Evolutionary conservation across 2,797 vertebrate species (phyloP), one percentile per base, ranked within the genome.

Genomic region (Acanthurus leucopareius): DNA sequence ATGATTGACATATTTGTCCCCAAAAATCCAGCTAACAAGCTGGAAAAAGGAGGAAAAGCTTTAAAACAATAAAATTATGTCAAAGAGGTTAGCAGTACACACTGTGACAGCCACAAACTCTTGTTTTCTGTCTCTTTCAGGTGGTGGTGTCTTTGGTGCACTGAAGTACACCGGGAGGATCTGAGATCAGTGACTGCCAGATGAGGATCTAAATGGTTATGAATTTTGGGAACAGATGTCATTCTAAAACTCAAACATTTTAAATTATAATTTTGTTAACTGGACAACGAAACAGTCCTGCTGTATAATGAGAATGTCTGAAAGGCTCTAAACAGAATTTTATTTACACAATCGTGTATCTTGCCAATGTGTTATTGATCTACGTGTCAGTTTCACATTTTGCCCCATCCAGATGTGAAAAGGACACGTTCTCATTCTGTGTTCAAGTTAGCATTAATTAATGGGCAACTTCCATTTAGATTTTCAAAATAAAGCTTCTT

Each of bases 141-240:
- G 93, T 86, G 94, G 94, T 4, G 92, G 93, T 1, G 66, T 95
- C 73, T 94, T 86, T 63, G 93, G 90, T 6, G 13, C 11, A 7
- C 75, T 95, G 75, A 93, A 91, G 84, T 92, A 52, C 79, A 88
- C 63, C 3, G 86, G 89, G 9, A 94, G 2, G 82, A 10, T 90
- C 52, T 91, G 63, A 91, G 63, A 56, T 1, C 10, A 51, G 17
- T 7, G 15, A 11, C 7, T 0, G 28, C 16, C 22, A 49, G 28
- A 61, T 10, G 28, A 32, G 2, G 7, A 45, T 10, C 1, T 7
- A 47, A 56, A 16, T 42, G n/a, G 13, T 17, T 19, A 28, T 42
- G n/a, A 13, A 19, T 38, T 17, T 1, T 10, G n/a, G 68, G 14
- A 40, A 38, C 19, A 3, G 72, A 66, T 6, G 25, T 61, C 28